phyloP scores from a whole-genome alignment of 2,888 invertebrate genomes.

The Antheraea yamamai region DNA sequence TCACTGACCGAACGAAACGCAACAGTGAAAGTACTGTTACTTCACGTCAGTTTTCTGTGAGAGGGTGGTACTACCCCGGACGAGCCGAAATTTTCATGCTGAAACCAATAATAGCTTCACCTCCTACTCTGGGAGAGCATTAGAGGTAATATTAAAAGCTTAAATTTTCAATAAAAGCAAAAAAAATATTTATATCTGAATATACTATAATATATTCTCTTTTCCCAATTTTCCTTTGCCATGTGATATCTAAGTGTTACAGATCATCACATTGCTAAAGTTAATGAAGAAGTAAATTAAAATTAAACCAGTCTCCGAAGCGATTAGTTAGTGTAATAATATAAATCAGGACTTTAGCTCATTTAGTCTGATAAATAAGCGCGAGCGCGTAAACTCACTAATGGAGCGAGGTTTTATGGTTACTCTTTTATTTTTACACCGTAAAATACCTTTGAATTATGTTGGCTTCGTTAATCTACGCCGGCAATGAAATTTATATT shows the following conservation, averaged over 20 bases:
- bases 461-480: neutral
- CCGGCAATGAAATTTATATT: neutral
- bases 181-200: too few species aligned
- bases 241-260: neutral
- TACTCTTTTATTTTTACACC: constrained; percentile 10
- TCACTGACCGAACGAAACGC: too few species aligned
- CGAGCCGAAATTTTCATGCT: too few species aligned
- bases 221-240: neutral
- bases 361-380: constrained; percentile 10
- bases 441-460: constrained; percentile 9
- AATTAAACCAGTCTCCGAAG: constrained; percentile 2
- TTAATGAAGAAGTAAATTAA: neutral
- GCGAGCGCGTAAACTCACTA: constrained; percentile 3
- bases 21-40: too few species aligned
- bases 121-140: too few species aligned
- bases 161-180: too few species aligned
- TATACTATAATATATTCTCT: neutral
- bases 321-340: constrained; percentile 12
- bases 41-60: too few species aligned
- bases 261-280: neutral
- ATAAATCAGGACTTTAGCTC: constrained; percentile 2
- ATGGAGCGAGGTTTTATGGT: constrained; percentile 14
- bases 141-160: too few species aligned
- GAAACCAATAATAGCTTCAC: too few species aligned
- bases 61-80: too few species aligned